These are phyloP conservation scores for Trissoscelio sp. DNA, from an alignment of 2,888 invertebrate species.

Conservation along the genomic window DNA sequence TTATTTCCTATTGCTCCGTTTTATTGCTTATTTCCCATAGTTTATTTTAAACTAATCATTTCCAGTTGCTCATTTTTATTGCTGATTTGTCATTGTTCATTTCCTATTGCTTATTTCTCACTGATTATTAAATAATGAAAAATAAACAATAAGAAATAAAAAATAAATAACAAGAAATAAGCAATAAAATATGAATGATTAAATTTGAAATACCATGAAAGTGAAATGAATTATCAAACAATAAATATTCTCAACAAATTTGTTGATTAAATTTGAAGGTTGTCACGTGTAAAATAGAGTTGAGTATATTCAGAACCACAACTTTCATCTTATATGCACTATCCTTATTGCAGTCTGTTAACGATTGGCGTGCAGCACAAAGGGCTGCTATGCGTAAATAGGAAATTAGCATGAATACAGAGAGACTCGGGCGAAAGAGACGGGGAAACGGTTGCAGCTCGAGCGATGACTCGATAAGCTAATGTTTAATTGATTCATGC, in stretches of 20 bases:
- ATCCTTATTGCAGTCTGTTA: constrained; percentile 18
- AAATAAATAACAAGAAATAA: too few relatives aligned
- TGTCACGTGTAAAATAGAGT: background rate
- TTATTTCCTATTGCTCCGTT: too few relatives aligned
- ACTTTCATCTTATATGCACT: constrained; percentile 2
- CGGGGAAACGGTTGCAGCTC: constrained; percentile 10
- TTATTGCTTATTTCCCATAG: too few relatives aligned
- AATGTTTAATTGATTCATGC: constrained; percentile 55
- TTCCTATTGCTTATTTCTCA: too few relatives aligned
- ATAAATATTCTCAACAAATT: constrained; percentile 4
- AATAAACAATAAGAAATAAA: too few relatives aligned
- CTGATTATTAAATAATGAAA: too few relatives aligned
- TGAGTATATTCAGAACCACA: background rate
- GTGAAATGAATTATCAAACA: too few relatives aligned
- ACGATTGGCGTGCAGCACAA: background rate
- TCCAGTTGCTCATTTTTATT: too few relatives aligned
- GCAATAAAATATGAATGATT: too few relatives aligned
- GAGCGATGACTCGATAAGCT: constrained; percentile 48
- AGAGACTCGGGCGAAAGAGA: constrained; percentile 20
- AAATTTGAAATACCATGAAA: too few relatives aligned
- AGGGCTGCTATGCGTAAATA: constrained; percentile 26
- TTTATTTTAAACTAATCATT: too few relatives aligned
- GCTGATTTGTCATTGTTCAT: too few relatives aligned
- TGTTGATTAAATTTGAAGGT: background rate
- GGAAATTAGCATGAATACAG: constrained; percentile 29